These are phyloP conservation scores for Syrphus vitripennis DNA, from an alignment of 2,888 invertebrate species.

Conservation along the genomic window DNA sequence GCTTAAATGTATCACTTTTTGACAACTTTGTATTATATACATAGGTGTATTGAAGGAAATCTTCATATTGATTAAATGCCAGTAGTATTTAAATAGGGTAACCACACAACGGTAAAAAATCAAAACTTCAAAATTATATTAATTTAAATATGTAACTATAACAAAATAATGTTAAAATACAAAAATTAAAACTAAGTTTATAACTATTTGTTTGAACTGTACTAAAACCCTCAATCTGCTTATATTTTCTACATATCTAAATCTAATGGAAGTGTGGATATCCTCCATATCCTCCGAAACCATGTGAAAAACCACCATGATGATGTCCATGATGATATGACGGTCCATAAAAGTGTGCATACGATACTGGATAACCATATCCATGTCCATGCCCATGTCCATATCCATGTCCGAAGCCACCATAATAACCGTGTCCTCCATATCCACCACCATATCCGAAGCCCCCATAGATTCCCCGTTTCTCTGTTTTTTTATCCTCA, in stretches of 20 bases:
- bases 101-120: too few relatives aligned
- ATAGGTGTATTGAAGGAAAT: too few relatives aligned
- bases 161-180: too few relatives aligned
- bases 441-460: conserved; percentile 57
- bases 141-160: not conserved
- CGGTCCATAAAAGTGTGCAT: conserved; percentile 23
- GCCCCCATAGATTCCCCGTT: conserved; percentile 66
- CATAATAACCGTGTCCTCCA: not conserved
- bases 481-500: conserved; percentile 60
- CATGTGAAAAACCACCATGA: conserved; percentile 42
- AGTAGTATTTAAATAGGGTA: too few relatives aligned
- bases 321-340: conserved; percentile 36
- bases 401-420: conserved; percentile 29
- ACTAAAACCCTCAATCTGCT: not conserved
- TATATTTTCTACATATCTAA: not conserved
- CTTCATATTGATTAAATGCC: too few relatives aligned
- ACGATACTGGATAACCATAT: conserved; percentile 31
- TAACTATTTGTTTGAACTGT: conserved; percentile 11
- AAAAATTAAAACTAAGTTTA: not conserved
- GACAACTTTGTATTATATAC: too few relatives aligned
- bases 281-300: conserved; percentile 35
- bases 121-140: not conserved
- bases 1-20: too few relatives aligned
- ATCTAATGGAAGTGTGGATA: conserved; percentile 55
- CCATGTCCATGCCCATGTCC: conserved; percentile 46